These are phyloP conservation scores for Nanorana parkeri DNA, from an alignment of 2,113 vertebrate species.

Conservation along the genomic window DNA sequence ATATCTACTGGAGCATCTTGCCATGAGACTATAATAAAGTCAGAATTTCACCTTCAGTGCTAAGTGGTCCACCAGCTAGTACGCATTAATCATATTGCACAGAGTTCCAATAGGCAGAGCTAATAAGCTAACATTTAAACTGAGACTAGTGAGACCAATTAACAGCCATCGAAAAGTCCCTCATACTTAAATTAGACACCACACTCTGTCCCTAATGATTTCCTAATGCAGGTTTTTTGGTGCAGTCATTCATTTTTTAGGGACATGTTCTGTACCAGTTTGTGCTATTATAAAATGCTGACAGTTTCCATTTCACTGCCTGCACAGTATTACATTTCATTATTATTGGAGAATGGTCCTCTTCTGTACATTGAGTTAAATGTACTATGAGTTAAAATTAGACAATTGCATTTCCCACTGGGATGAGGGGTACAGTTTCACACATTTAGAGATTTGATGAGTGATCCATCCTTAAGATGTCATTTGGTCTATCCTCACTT, in stretches of 20 bases:
- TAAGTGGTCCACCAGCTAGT: neutral
- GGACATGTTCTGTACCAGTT: constrained; percentile 3
- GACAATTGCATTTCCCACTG: constrained; percentile 30
- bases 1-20: neutral
- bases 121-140: constrained; percentile 40
- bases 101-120: constrained; percentile 1
- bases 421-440: neutral
- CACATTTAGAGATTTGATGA: constrained; percentile 19
- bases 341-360: neutral
- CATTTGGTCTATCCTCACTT: constrained; percentile 20
- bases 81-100: constrained; percentile 22
- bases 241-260: neutral
- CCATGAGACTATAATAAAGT: neutral
- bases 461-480: constrained; percentile 34
- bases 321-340: neutral
- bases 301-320: constrained; percentile 4
- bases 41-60: neutral
- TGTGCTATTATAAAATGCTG: neutral
- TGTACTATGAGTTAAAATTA: constrained; percentile 26
- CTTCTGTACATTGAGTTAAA: constrained; percentile 3
- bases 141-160: constrained; percentile 24
- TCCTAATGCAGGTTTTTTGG: neutral
- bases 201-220: constrained; percentile 1
- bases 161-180: neutral
- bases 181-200: constrained; percentile 11